Evolutionary conservation across 1,140 invertebrate genomes (phyloP), one percentile per base, ranked within the genome.

Genomic region (Drosophila pandora): DNA sequence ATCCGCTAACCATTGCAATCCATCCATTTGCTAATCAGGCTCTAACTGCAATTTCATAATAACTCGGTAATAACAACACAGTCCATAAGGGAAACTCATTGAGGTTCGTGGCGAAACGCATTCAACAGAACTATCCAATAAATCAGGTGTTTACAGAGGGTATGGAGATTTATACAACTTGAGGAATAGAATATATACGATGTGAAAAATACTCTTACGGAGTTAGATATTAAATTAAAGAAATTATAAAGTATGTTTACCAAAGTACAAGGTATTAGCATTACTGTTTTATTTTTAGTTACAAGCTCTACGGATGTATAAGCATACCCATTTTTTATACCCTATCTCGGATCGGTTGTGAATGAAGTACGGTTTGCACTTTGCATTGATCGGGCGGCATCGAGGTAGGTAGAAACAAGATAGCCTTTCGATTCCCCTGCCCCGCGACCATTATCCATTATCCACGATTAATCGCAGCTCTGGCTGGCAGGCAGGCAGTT

Each of bases 401-500:
- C 59, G 65, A 68, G 79, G 70, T 87, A 87, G 74, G 69, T 73
- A 68, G 73, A 76, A 72, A 76, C 59, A 30, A 63, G 69, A 59
- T 84, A 67, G 54, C 34, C 17, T 32, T 37, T 25, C 48, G 48
- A 62, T 39, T 41, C 49, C 56, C 56, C 37, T 55, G 60, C 48
- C 58, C 60, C n/a, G 49, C 57, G 47, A 61, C 71, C 61, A 56
- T 22, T 50, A 52, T 25, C 37, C 59, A n/a, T 41, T 64, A 65
- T 53, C 47, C 59, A 43, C 60, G 30, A 52, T 64, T 64, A 53
- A 68, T 60, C 65, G 56, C 53, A 32, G 17, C 34, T 47, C 43
- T 47, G 41, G 48, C 39, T 59, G 48, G 25, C 25, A 28, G 69
- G 61, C 78, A 70, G 64, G 78, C 75, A 79, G 83, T 79, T 70